Percentiles rank a stretch among this genome's conserved stretches.
phyloP scores from a whole-genome alignment of 2,113 vertebrate species.

The Malurus alboscapulatus region DNA sequence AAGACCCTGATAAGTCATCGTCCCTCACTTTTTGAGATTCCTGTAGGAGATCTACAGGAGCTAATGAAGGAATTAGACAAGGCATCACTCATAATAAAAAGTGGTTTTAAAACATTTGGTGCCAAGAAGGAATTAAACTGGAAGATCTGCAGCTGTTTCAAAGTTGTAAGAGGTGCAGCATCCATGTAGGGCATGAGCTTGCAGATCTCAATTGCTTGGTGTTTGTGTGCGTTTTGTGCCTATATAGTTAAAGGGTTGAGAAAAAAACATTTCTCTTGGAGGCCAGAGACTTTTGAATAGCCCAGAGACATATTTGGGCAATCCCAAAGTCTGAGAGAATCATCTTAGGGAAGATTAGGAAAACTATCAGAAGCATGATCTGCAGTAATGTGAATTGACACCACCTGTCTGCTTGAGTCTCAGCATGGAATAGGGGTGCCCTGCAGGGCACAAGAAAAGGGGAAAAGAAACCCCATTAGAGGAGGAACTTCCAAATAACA shows the following conservation, averaged over 20 bases:
- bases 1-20: neutral
- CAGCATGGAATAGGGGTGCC: neutral
- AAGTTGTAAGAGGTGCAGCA: slow-evolving; percentile 20
- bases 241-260: neutral
- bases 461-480: neutral
- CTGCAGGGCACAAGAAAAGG: neutral
- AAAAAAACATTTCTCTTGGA: neutral
- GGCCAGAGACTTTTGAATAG: neutral
- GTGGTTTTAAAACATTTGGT: neutral
- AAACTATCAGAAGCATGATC: neutral
- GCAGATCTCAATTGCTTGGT: neutral
- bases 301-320: neutral
- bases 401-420: neutral
- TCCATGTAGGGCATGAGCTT: neutral
- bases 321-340: neutral
- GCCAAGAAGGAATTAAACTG: neutral
- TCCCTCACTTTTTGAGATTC: slow-evolving; percentile 34
- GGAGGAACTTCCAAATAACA: neutral
- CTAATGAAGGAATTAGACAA: neutral
- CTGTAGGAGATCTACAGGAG: slow-evolving; percentile 21
- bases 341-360: neutral
- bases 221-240: neutral
- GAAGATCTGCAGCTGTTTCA: neutral
- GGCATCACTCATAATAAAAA: slow-evolving; percentile 16
- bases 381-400: neutral